phyloP scores from a whole-genome alignment of 1,140 invertebrate species.

The Popillia japonica region DNA sequence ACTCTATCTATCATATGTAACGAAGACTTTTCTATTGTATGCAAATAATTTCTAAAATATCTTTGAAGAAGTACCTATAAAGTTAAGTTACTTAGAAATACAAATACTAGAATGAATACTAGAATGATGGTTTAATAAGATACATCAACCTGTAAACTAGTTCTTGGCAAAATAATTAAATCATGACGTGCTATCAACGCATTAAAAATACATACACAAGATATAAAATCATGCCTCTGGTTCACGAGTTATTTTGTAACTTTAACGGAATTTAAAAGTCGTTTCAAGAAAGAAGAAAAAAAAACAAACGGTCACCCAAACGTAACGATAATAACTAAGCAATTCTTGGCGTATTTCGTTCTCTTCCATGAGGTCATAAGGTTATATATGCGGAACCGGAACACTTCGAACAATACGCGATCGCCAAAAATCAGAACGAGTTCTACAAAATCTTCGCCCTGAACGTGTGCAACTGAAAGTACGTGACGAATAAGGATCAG shows the following conservation, averaged over 20 bases:
- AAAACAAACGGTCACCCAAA: not conserved
- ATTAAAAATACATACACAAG: too few relatives aligned
- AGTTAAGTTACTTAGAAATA: too few relatives aligned
- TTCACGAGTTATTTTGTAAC: not conserved
- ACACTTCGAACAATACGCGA: slow-evolving; percentile 24
- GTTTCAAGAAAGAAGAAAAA: not conserved
- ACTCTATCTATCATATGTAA: too few relatives aligned
- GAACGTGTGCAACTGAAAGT: slow-evolving; percentile 11
- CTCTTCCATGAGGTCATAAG: slow-evolving; percentile 24
- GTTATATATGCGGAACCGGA: slow-evolving; percentile 23
- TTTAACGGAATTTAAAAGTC: slow-evolving; percentile 1
- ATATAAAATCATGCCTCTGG: not conserved
- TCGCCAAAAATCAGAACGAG: slow-evolving; percentile 34
- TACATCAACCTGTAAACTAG: too few relatives aligned
- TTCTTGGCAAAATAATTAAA: too few relatives aligned
- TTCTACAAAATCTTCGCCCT: slow-evolving; percentile 21
- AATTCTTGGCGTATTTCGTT: slow-evolving; percentile 9
- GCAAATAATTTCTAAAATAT: too few relatives aligned
- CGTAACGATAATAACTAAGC: slow-evolving; percentile 17
- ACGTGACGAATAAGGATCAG: slow-evolving; percentile 1
- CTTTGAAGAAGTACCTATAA: too few relatives aligned
- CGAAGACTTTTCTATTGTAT: too few relatives aligned
- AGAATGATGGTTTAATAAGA: too few relatives aligned
- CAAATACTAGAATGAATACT: too few relatives aligned
- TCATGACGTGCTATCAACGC: too few relatives aligned